Base-by-base conservation (phyloP, 2,888 invertebrate species). In the Hipparchia sbordonii region DNA sequence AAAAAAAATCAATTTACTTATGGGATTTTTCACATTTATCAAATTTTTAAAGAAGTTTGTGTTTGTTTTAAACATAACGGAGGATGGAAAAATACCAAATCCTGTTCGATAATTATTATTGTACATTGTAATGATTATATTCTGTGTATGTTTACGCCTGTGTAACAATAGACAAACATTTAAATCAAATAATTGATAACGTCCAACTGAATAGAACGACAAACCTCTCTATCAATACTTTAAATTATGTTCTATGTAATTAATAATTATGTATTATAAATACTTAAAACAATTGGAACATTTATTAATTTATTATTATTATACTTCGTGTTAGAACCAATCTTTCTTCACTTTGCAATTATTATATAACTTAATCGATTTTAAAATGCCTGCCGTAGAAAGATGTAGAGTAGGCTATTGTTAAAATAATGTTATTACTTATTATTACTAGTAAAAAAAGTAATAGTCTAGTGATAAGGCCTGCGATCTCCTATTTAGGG, bases 321-420 rank as follows among this genome's bases (percentile, higher is more conserved):
- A 39, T 8, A 61, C 33, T 67, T 23, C 1, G 54, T 13, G 54
- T 57, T 23, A 59, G 33, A 61, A 45, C 13, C 13, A 48, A 52
- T 62, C 52, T 54, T 52, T 59, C 46, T 60, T 52, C 45, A 67
- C 60, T 71, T 45, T 13, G 52, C 33, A 48, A 39, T 39, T 39
- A 33, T 71, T 66, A 71, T 23, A 52, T 66, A 71, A 67, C 56
- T 39, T 57, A 67, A 61, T 71, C 59, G 59, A 71, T 71, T 71
- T 56, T 46, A 45, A 54, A 66, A 39, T 39, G 65, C 52, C 23
- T 8, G 60, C 46, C 54, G 60, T 67, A 66, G 66, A 71, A 66
- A 61, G 13, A 12, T 6, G 10, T 57, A 46, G 56, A 67, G 67
- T 57, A 23, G 67, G 6, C n/a, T 33, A 54, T 54, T 66, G n/a